phyloP scores from a whole-genome alignment of 2,797 vertebrate species.

The Lophius americanus region DNA sequence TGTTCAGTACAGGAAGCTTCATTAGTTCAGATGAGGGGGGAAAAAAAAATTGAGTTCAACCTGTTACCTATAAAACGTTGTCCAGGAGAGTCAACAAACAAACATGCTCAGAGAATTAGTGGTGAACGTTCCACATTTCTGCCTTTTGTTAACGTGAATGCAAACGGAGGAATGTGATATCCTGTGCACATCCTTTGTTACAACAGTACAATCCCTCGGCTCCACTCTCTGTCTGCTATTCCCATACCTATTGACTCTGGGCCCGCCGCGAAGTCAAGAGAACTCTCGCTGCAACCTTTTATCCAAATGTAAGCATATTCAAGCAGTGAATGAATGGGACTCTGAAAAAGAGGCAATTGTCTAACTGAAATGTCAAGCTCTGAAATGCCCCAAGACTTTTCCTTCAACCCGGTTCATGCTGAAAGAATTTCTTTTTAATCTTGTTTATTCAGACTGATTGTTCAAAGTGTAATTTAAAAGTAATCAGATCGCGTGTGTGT shows the following conservation, averaged over 20 bases:
- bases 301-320: slow-evolving; percentile 51
- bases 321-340: slow-evolving; percentile 31
- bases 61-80: slow-evolving; percentile 47
- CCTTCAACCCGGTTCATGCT: neutral
- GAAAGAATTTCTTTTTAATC: slow-evolving; percentile 5
- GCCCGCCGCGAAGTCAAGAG: slow-evolving; percentile 62
- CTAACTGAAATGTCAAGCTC: slow-evolving; percentile 26
- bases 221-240: slow-evolving; percentile 66
- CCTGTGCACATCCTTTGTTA: slow-evolving; percentile 82
- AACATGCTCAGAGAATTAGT: slow-evolving; percentile 31
- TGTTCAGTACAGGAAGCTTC: neutral
- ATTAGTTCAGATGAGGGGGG: slow-evolving; percentile 1
- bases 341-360: slow-evolving; percentile 30
- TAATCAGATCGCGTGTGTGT: slow-evolving; percentile 4
- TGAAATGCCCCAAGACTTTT: slow-evolving; percentile 15
- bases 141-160: slow-evolving; percentile 76
- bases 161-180: slow-evolving; percentile 79
- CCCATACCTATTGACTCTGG: slow-evolving; percentile 65
- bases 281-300: slow-evolving; percentile 63
- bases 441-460: neutral
- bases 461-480: slow-evolving; percentile 22
- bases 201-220: slow-evolving; percentile 69
- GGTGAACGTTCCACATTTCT: slow-evolving; percentile 74
- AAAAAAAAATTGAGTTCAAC: slow-evolving; percentile 26
- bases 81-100: slow-evolving; percentile 48